Percentiles rank a stretch among this genome's conserved stretches.
Conservation (phyloP, 2,888 invertebrate species). For the Rosalia funebris region DNA sequence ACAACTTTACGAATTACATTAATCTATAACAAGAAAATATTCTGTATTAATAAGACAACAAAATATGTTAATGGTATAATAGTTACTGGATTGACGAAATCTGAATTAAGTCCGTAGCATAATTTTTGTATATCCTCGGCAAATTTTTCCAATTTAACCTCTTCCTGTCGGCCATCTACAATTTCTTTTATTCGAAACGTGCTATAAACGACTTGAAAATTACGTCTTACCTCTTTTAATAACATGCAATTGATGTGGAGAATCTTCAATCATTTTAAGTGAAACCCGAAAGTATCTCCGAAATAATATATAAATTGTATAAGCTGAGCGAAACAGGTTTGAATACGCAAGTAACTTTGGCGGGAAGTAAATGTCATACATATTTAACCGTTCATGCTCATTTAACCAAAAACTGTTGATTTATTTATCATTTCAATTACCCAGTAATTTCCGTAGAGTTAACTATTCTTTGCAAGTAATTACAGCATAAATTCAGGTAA, state of each 20-base stretch:
- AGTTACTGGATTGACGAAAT: constrained; percentile 95
- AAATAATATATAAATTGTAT: neutral
- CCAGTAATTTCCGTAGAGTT: too few species aligned
- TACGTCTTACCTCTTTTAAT: constrained; percentile 64
- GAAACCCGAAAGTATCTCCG: neutral
- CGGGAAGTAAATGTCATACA: neutral
- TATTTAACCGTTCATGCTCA: neutral
- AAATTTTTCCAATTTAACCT: constrained; percentile 97
- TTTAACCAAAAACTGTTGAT: too few species aligned
- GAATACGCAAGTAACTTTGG: neutral
- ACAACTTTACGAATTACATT: constrained; percentile 91
- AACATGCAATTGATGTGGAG: constrained; percentile 62
- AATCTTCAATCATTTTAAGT: constrained; percentile 64
- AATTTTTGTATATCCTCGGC: constrained; percentile 94
- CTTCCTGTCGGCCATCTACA: constrained; percentile 88
- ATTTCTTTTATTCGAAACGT: constrained; percentile 19
- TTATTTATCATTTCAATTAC: too few species aligned
- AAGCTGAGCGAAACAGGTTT: neutral
- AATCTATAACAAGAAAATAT: constrained; percentile 39
- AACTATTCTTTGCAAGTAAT: too few species aligned
- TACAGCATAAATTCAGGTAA: too few species aligned
- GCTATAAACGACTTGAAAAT: neutral
- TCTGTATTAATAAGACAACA: neutral
- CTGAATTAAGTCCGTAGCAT: constrained; percentile 94
- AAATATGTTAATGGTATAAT: neutral